Base-by-base conservation (phyloP, 1,140 invertebrate genomes). In the Ctenoplectra terminalis region DNA sequence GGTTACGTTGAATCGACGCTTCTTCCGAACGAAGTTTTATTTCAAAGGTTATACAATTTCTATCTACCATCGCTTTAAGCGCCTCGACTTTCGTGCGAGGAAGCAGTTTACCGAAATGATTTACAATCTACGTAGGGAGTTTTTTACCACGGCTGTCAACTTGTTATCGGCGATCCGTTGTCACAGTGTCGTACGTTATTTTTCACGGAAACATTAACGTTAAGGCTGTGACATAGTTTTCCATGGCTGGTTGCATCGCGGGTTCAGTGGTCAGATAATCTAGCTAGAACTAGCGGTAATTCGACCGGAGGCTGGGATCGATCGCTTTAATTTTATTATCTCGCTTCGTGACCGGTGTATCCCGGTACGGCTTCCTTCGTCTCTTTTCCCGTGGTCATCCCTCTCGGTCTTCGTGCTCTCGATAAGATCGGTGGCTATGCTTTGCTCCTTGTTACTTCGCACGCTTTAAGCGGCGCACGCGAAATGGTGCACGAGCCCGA, bases 311-410 rank as follows among this genome's bases (percentile, higher is more conserved):
- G 31, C 75, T 86, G 75, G 72, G 67, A 84, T 89, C 87, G 88
- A 87, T 88, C 85, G 84, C 63, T 86, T 87, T 89, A 87, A 89
- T 89, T 89, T 88, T 84, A 89, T 89, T 89, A 89, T 88, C 81
- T 80, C 52, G 56, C 67, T 79, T 86, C 83, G 81, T 82, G 74
- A 88, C 77, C 71, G 64, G 9, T 82, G 64, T 69, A 52, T 75
- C 58, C n/a, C 31, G 26, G 15, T 29, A 6, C 15, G 4, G 23
- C 23, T 46, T 26, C 46, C 37, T 66, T 26, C 13, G 48, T 64
- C 58, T 40, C n/a, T n/a, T 40, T 8, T 4, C 37, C n/a, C 29
- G 58, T 34, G 29, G 17, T 31, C 17, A 34, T 63, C 20, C 60
- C 20, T 20, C 5, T 29, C 8, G 23, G 34, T 60, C 63, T 75